phyloP scores from a whole-genome alignment of 2,797 vertebrate species.

The Acanthornis magna region DNA sequence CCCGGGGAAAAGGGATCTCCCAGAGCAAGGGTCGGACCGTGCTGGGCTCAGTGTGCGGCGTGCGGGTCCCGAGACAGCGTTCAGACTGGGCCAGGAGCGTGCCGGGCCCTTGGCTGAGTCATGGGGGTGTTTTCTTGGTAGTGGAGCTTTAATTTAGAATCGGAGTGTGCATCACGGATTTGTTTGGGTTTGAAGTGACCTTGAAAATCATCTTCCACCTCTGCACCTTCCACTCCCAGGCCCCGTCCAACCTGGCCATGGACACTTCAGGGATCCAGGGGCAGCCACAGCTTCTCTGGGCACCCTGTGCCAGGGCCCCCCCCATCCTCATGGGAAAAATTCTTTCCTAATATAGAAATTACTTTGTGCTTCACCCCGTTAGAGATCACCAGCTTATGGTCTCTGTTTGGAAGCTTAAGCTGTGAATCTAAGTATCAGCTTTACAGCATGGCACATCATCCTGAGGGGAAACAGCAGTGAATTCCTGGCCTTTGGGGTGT shows the following conservation, averaged over 20 bases:
- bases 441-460: background rate
- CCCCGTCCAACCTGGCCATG: background rate
- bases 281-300: background rate
- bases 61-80: rapidly evolving
- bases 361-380: background rate
- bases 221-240: background rate
- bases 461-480: background rate
- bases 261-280: background rate
- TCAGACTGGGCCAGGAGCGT: rapidly evolving
- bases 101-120: background rate
- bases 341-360: background rate
- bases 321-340: rapidly evolving
- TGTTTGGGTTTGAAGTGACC: background rate
- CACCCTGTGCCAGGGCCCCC: background rate
- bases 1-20: rapidly evolving
- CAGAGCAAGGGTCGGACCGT: rapidly evolving
- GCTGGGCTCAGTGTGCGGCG: background rate
- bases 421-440: background rate
- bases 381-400: background rate
- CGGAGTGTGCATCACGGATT: background rate
- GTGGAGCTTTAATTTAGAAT: rapidly evolving
- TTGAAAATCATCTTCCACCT: background rate
- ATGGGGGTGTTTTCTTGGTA: rapidly evolving
- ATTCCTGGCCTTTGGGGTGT: background rate
- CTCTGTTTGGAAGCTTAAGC: background rate